phyloP scores from a whole-genome alignment of 1,140 invertebrate genomes.

The Tenebrio molitor region DNA sequence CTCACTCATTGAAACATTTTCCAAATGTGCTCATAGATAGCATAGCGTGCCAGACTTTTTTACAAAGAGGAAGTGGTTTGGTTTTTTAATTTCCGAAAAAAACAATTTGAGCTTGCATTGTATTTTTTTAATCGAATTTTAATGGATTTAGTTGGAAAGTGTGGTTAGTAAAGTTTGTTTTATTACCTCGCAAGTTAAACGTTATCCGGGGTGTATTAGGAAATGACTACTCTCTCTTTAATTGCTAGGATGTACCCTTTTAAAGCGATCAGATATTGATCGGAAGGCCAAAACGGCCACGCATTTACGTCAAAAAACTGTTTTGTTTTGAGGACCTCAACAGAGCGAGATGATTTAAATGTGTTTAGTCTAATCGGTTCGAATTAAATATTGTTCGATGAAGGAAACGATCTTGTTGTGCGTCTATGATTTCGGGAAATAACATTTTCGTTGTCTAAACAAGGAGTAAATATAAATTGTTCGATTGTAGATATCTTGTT shows the following conservation, averaged over 20 bases:
- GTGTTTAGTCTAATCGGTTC: neutral
- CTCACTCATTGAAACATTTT: neutral
- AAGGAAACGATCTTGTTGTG: neutral
- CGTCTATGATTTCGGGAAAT: neutral
- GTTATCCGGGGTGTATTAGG: slow-evolving; percentile 37
- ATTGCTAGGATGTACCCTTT: slow-evolving; percentile 30
- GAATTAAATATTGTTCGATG: neutral
- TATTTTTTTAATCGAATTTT: slow-evolving; percentile 27
- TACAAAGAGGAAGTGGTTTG: slow-evolving; percentile 5
- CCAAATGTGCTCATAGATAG: neutral
- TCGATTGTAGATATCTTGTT: slow-evolving; percentile 40
- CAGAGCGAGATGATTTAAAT: slow-evolving; percentile 15
- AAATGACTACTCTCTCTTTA: slow-evolving; percentile 39
- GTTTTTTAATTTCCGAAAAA: slow-evolving; percentile 3
- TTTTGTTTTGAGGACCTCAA: slow-evolving; percentile 6
- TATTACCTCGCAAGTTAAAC: slow-evolving; percentile 34
- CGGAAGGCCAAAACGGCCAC: slow-evolving; percentile 8
- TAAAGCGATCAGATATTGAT: slow-evolving; percentile 35
- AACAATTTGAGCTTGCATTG: neutral
- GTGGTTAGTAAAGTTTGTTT: slow-evolving; percentile 36
- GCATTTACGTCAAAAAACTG: slow-evolving; percentile 24
- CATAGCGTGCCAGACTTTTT: slow-evolving; percentile 6
- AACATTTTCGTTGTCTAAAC: slow-evolving; percentile 32
- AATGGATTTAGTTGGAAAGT: slow-evolving; percentile 38
- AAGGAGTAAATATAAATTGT: slow-evolving; percentile 40